Evolutionary conservation across 2,797 vertebrate genomes (phyloP), one percentile per base, ranked within the genome.

Genomic region (Peromyscus nudipes): DNA sequence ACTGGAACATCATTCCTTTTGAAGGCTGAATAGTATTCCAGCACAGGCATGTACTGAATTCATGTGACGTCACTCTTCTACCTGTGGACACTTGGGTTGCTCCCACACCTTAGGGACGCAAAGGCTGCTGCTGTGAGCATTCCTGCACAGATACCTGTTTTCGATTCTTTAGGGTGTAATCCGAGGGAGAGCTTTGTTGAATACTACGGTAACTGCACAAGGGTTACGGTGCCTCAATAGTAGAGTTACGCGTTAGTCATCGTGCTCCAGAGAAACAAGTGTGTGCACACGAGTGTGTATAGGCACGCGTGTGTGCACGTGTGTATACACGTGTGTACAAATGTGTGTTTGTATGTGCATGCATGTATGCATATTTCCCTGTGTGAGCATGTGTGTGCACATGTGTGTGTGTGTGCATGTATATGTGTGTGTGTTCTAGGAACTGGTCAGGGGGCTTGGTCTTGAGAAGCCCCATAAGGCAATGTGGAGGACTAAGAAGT

Each of bases 1-100:
- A 90, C 25, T 40, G 4, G 25, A 57, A 79, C 34, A 40, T 71
- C 46, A 43, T 49, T 75, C 77, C n/a, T 92, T 96, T 92, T 27
- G 34, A 95, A 27, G 80, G n/a, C 34, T 82, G 55, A 92, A 34
- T 67, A 93, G 76, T 81, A 92, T 79, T 92, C 62, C 11, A 17
- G 6, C 43, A 16, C 65, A 67, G 19, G 21, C 2, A 40, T 27
- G 67, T 49, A 29, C 34, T 5, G 37, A 73, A 75, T 62, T 14
- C 64, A 14, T 83, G 80, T 95, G 49, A 27, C 31, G 29, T 37
- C 31, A 31, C 27, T 79, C 25, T n/a, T 75, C 29, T 46, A 14
- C 81, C 46, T 60, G 25, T 31, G 75, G 80, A 57, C 23, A 60
- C 67, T 29, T 57, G 73, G n/a, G n/a, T 71, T 67, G 46, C 23